These are phyloP conservation scores for Pinna nobilis DNA, from an alignment of 1,140 invertebrate species.

Conservation along the genomic window DNA sequence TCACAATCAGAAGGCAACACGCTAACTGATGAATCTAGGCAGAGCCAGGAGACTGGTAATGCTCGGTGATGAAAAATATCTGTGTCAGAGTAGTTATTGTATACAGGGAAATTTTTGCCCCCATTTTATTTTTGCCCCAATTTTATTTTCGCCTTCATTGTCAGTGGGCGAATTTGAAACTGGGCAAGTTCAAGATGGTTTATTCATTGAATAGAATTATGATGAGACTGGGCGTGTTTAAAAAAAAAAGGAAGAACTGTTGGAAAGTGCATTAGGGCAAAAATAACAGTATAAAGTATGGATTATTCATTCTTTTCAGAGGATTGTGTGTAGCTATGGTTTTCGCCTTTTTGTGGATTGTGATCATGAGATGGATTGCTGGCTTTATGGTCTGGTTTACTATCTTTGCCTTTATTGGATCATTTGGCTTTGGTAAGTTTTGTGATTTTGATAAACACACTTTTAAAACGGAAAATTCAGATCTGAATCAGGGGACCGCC, in stretches of 20 bases:
- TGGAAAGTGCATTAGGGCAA: too few relatives aligned
- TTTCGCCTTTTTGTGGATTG: conserved; percentile 89
- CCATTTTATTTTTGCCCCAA: too few relatives aligned
- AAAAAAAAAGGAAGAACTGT: background rate
- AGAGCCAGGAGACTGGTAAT: too few relatives aligned
- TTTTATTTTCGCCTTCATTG: too few relatives aligned
- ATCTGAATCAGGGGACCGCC: too few relatives aligned
- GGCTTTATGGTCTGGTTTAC: conserved; percentile 91
- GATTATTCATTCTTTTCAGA: conserved; percentile 55
- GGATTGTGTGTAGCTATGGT: conserved; percentile 82
- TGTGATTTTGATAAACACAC: background rate
- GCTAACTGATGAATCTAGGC: too few relatives aligned
- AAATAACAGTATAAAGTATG: background rate
- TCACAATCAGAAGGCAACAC: too few relatives aligned
- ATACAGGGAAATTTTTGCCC: too few relatives aligned
- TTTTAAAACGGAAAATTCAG: background rate
- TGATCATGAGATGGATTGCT: conserved; percentile 91
- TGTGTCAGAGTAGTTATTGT: background rate
- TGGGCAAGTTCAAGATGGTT: too few relatives aligned
- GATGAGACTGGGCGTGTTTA: too few relatives aligned
- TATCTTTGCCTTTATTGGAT: conserved; percentile 83
- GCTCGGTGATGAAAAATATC: background rate
- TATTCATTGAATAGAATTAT: too few relatives aligned
- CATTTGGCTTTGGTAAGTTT: conserved; percentile 82
- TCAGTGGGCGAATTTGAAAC: too few relatives aligned